These are phyloP conservation scores for Nomada goodeniana DNA, from an alignment of 2,888 invertebrate species.

Conservation along the genomic window DNA sequence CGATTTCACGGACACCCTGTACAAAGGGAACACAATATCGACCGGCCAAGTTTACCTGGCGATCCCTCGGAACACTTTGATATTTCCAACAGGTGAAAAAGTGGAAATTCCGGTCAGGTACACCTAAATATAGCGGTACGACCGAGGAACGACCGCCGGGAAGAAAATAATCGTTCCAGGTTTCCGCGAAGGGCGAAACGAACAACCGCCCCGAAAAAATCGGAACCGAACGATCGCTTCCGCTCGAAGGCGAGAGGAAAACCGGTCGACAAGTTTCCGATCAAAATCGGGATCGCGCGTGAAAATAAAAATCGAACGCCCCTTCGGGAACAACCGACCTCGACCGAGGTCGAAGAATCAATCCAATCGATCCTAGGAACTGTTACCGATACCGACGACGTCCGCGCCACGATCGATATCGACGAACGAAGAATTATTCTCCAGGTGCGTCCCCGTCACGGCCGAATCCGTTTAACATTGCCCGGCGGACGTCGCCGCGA, in stretches of 20 bases:
- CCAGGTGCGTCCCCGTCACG: background rate
- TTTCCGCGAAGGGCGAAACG: background rate
- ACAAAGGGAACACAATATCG: background rate
- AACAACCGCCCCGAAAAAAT: no score
- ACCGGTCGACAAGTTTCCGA: no score
- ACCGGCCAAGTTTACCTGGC: conserved; percentile 10
- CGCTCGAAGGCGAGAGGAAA: no score
- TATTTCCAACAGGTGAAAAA: conserved; percentile 61
- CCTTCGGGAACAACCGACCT: no score
- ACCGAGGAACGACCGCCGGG: background rate
- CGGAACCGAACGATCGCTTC: no score
- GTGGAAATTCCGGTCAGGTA: conserved; percentile 50
- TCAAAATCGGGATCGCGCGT: no score
- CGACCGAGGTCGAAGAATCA: no score
- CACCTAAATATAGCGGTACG: conserved; percentile 10
- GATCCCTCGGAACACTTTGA: conserved; percentile 29
- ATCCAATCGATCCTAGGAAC: no score
- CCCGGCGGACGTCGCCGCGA: background rate
- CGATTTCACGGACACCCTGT: conserved; percentile 9
- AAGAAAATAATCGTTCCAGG: background rate
- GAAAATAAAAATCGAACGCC: no score
- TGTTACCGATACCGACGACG: no score
- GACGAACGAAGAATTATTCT: background rate
- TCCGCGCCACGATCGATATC: no score
- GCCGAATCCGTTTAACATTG: background rate